A percentile compares a stretch with the other conserved stretches of the same genome.
Conservation (phyloP, 2,113 vertebrate genomes). For the Elanus axillaris region DNA sequence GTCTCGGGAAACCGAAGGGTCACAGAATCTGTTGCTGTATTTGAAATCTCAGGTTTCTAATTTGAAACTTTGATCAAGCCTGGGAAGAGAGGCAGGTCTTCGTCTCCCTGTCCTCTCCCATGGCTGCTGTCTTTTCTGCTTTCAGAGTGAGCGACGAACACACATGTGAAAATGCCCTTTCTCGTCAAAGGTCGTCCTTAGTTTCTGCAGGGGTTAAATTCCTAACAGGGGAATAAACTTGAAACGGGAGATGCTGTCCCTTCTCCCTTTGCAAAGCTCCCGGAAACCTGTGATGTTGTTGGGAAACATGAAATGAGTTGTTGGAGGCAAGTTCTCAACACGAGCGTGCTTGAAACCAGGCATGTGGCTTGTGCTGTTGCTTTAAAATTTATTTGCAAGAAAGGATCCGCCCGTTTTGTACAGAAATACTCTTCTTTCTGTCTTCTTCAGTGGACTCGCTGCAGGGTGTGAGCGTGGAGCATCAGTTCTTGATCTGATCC, state of each 20-base stretch:
- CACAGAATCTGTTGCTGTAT: neutral
- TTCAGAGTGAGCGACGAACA: neutral
- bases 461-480: neutral
- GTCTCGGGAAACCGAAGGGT: too few relatives aligned
- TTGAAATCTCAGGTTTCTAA: neutral
- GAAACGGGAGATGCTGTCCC: neutral
- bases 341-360: fast-evolving
- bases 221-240: neutral
- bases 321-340: neutral
- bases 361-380: neutral
- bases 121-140: neutral
- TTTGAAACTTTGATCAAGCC: neutral
- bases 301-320: neutral
- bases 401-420: neutral
- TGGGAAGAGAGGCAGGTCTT: neutral
- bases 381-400: neutral
- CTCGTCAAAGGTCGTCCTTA: neutral
- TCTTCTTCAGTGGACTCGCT: neutral
- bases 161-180: neutral
- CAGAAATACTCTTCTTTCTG: neutral
- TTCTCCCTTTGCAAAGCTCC: neutral
- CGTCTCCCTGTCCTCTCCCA: fast-evolving
- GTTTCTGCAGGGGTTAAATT: neutral
- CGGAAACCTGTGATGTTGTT: neutral
- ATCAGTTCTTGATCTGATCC: neutral